Conservation (phyloP, 2,888 invertebrate species). For the Meiosimyza decipiens region DNA sequence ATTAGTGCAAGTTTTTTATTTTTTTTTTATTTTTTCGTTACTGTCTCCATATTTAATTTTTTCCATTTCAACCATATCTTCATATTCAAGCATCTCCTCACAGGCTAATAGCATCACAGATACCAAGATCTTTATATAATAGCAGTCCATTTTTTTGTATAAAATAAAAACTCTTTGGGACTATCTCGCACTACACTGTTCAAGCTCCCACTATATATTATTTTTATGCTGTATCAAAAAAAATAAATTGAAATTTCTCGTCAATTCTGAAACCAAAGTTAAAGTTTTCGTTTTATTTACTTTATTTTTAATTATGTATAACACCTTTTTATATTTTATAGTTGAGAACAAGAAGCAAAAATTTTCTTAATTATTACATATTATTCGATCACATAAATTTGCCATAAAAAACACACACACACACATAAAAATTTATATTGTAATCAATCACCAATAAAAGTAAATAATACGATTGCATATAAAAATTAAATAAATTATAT, state of each 20-base stretch:
- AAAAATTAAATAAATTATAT: background rate
- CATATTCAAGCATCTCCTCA: too few species aligned
- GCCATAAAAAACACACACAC: background rate
- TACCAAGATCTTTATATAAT: too few species aligned
- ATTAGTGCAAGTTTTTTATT: too few species aligned
- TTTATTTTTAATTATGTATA: background rate
- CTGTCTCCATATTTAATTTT: too few species aligned
- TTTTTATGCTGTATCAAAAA: too few species aligned
- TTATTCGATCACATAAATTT: slow-evolving; percentile 8
- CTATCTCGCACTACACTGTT: too few species aligned
- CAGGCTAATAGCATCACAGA: too few species aligned
- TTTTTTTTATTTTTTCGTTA: too few species aligned
- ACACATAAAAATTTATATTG: background rate
- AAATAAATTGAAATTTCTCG: background rate
- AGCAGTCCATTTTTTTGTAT: too few species aligned
- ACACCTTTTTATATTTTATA: background rate
- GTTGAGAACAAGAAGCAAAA: background rate
- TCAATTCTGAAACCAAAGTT: slow-evolving; percentile 32
- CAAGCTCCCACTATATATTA: too few species aligned
- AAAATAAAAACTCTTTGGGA: too few species aligned
- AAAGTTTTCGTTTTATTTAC: slow-evolving; percentile 11
- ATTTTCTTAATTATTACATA: background rate
- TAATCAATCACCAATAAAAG: slow-evolving; percentile 7
- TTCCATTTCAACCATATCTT: too few species aligned
- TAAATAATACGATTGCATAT: slow-evolving; percentile 1